Evolutionary conservation across 2,113 vertebrate species (phyloP), one percentile per base, ranked within the genome.

Genomic region (Anoura caudifer): DNA sequence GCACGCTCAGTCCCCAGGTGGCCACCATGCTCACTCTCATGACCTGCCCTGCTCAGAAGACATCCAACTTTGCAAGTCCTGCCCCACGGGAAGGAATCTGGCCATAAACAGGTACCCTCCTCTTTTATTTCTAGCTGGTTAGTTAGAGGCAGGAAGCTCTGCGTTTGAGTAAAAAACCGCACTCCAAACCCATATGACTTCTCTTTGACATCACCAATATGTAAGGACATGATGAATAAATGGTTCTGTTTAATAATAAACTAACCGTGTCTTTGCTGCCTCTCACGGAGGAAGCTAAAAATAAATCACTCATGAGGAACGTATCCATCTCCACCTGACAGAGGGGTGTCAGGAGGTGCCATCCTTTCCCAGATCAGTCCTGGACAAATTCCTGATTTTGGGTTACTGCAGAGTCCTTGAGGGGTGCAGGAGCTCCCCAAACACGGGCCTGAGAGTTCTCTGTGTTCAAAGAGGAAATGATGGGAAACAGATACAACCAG

Each of bases 161-260:
- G 26, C 33, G n/a, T 73, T 67, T 90, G 9, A 33, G n/a, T 26
- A 76, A 65, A 88, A 45, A 31, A 38, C 86, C 0, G 0, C 14
- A 45, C 86, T 59, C 38, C 52, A 28, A 61, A 36, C 54, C 59
- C 69, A 38, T 24, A 59, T 31, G 43, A 45, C 65, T 65, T 56
- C 50, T 38, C 80, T 80, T 31, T 75, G 45, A 61, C 88, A 92
- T 75, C 1, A 1, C 16, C 73, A 6, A 80, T 52, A 47, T 83
- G 80, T 52, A 96, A 95, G 95, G 43, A 14, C 94, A 41, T 0
- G 52, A 94, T 4, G 86, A 5, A 45, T 47, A 50, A 31, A 65
- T 3, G 13, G n/a, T 36, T 92, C 87, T 72, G 54, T 84, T 95
- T 85, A 92, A 95, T 82, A 70, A 97, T 69, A 90, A 96, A 89